Base-by-base conservation (phyloP, 2,113 vertebrate genomes). In the Corythoichthys intestinalis region DNA sequence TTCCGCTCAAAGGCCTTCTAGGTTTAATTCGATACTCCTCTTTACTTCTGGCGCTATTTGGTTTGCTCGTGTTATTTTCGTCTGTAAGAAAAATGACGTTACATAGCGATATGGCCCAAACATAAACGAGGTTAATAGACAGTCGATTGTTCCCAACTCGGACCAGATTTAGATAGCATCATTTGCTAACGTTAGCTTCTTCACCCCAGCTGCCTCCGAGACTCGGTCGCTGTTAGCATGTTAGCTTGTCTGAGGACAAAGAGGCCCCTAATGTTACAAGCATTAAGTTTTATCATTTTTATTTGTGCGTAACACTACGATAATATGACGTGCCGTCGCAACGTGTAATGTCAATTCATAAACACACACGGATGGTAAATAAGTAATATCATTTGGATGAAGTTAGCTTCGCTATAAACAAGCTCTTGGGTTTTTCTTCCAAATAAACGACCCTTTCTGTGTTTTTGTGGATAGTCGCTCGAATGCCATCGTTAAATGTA, bases 181-280 rank as follows among this genome's bases (percentile, higher is more conserved):
- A 62, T 65, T 69, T 74, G 85, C 80, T 85, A 70, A 70, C 73
- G 6, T 58, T 66, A 44, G 73, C 78, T 75, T 49, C 80, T 73
- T 78, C 76, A 65, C 60, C 77, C 81, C 71, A 8, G n/a, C 38
- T 44, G 56, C 71, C 44, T 68, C 73, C 62, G 64, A 57, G 67
- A 34, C 52, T 63, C 63, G 69, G 75, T 78, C 71, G 73, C 74
- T 67, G 4, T 76, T 83, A 87, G 85, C 85, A 69, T 67, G 65
- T 11, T 4, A 54, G 61, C 60, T 44, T 54, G 83, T 85, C 85
- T 76, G 83, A 83, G 87, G 88, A 91, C 90, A 91, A 91, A 91
- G 89, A 78, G 78, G 67, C 81, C 58, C 59, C 41, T 1, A 47
- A 28, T 73, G 37, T 39, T 7, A 15, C 1, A 17, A 80, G 11